Base-by-base conservation (phyloP, 2,888 invertebrate species). In the Oscheius sp. region DNA sequence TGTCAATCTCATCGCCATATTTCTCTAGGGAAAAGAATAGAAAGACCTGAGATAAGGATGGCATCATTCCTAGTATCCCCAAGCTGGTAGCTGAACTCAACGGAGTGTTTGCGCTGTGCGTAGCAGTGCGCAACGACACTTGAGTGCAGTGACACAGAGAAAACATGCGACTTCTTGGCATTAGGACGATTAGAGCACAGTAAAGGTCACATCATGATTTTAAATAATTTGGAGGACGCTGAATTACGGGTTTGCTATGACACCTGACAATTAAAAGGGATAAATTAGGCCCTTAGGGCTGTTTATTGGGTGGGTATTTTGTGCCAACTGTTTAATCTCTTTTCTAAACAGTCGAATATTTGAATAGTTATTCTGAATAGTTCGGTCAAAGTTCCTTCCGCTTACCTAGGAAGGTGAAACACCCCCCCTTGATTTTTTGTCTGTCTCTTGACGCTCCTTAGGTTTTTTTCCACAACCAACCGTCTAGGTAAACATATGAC, bases 61-160 rank as follows among this genome's bases (percentile, higher is more conserved):
- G 22, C 47, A 2, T n/a, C 6, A 44, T 59, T 59, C 59, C 59
- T 30, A 59, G 59, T 38, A 57, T 38, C 41, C 44, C 44, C 28
- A 56, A 20, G 56, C 41, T 44, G 41, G 59, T 59, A 59, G 59
- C 54, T 54, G 32, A 32, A 32, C 54, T 54, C 59, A 41, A 28
- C 41, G 36, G 59, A 59, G 59, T 59, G 59, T 59, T 59, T 59
- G 59, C 59, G 30, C 28, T 44, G 44, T 30, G 44, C 59, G 59
- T 59, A 59, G 59, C 59, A 59, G 59, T 59, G 59, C 59, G 59
- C 44, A 59, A 59, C 59, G 59, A 59, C 59, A 59, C 59, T 59
- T 59, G 59, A 59, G 59, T 59, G 59, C 28, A 41, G 41, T 59
- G 59, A 41, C 44, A 59, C 59, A 59, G 59, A 59, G 59, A 59